These are phyloP conservation scores for Pantala flavescens DNA, from an alignment of 1,140 invertebrate species.

Conservation along the genomic window DNA sequence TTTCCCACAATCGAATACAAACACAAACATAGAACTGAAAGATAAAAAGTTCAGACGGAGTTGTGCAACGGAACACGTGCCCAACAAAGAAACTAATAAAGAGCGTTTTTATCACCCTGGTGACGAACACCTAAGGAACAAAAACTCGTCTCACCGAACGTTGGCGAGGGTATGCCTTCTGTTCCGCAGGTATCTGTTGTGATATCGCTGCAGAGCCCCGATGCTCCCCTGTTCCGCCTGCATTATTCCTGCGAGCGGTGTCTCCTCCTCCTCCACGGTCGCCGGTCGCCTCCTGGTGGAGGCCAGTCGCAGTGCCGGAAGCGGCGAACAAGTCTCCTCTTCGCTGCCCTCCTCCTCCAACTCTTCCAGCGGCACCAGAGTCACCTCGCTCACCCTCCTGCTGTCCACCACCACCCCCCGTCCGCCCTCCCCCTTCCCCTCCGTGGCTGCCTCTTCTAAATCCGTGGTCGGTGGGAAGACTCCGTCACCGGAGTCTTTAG, in stretches of 20 bases:
- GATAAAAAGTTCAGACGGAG: no score
- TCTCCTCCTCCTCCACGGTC: constrained; percentile 29
- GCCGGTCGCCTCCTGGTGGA: not conserved
- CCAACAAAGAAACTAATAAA: no score
- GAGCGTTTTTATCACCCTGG: no score
- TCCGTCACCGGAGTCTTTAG: not conserved
- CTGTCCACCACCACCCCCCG: not conserved
- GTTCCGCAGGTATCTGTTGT: constrained; percentile 68
- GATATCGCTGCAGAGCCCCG: constrained; percentile 73
- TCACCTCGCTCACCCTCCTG: not conserved
- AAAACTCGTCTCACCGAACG: constrained; percentile 68
- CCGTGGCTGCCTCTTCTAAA: not conserved
- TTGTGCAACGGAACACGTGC: no score
- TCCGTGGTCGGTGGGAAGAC: not conserved
- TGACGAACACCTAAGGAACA: no score
- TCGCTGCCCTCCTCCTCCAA: not conserved
- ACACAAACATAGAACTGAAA: no score
- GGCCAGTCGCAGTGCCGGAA: not conserved
- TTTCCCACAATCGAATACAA: no score
- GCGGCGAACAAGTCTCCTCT: not conserved
- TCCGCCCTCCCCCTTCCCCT: not conserved
- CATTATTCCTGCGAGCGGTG: constrained; percentile 74
- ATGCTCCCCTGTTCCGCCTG: constrained; percentile 81
- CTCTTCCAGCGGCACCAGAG: not conserved
- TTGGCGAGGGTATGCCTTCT: constrained; percentile 74